Evolutionary conservation across 2,888 invertebrate species (phyloP).

Genomic region (Colletes collaris): DNA sequence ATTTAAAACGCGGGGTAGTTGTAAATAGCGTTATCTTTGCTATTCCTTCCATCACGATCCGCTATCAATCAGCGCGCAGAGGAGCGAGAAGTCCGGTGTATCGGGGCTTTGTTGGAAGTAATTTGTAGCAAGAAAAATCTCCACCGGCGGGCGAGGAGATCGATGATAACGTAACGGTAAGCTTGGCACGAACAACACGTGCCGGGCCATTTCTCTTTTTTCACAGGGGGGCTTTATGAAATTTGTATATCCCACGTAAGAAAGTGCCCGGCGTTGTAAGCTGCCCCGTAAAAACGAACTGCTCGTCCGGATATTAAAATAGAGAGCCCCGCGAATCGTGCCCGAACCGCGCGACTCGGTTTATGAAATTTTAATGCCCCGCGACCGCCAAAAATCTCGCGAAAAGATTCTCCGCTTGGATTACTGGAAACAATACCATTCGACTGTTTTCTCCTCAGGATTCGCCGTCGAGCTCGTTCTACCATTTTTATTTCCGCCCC

Average conservation of each 20-base stretch:
- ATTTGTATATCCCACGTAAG: conserved; percentile 41
- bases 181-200: conserved; percentile 23
- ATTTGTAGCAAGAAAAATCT: conserved; percentile 43
- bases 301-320: conserved; percentile 44
- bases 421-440: neutral
- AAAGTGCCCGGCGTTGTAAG: neutral
- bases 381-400: neutral
- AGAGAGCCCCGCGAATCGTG: neutral
- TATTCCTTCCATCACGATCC: conserved; percentile 38
- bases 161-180: conserved; percentile 38
- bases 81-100: conserved; percentile 15
- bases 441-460: neutral
- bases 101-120: conserved; percentile 24
- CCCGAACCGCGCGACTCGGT: conserved; percentile 7
- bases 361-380: conserved; percentile 29
- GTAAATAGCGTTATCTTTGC: conserved; percentile 52
- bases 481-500: neutral
- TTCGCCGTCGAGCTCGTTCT: neutral
- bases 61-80: conserved; percentile 46
- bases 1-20: conserved; percentile 33
- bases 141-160: conserved; percentile 23
- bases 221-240: conserved; percentile 23
- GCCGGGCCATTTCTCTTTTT: neutral
- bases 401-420: neutral
- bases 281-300: conserved; percentile 5